phyloP scores from a whole-genome alignment of 2,113 vertebrate species.

The Synchiropus splendidus region DNA sequence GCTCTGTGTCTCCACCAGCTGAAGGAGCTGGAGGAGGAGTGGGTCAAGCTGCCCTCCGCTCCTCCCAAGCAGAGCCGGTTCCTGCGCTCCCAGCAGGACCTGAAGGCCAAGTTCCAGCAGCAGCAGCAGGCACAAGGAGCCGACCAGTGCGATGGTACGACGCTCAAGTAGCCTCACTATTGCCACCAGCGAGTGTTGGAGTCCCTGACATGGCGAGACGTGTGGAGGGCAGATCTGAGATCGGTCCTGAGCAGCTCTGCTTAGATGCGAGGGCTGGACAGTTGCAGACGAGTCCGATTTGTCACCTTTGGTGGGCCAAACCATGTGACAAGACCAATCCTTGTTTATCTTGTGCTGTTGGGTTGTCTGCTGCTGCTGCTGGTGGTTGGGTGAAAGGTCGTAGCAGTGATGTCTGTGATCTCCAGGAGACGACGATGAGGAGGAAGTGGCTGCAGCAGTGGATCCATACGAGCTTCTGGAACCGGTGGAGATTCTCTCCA shows the following conservation, averaged over 20 bases:
- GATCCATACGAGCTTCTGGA: conserved; percentile 94
- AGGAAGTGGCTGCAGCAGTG: conserved; percentile 67
- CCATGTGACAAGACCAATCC: too few species aligned
- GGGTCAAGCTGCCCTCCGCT: conserved; percentile 80
- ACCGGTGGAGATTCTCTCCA: conserved; percentile 90
- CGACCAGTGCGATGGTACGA: conserved; percentile 75
- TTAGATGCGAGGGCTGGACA: too few species aligned
- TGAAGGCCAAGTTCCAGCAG: conserved; percentile 91
- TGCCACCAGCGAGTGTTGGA: too few species aligned
- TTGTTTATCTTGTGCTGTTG: too few species aligned
- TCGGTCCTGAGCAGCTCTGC: too few species aligned
- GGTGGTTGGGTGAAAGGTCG: too few species aligned
- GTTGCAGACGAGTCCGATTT: too few species aligned
- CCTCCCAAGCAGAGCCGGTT: conserved; percentile 83
- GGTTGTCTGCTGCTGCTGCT: not conserved
- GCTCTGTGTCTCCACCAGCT: conserved; percentile 58
- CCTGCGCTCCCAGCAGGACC: conserved; percentile 93
- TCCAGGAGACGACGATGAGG: conserved; percentile 72
- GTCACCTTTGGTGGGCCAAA: too few species aligned
- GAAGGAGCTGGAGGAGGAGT: conserved; percentile 97
- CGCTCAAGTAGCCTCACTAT: too few species aligned
- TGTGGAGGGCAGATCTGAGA: too few species aligned
- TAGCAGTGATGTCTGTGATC: too few species aligned
- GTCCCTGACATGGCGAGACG: too few species aligned
- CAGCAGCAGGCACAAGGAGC: conserved; percentile 81